Evolutionary conservation across 2,113 vertebrate genomes (phyloP).

Genomic region (Tenebrosternarchus preto): DNA sequence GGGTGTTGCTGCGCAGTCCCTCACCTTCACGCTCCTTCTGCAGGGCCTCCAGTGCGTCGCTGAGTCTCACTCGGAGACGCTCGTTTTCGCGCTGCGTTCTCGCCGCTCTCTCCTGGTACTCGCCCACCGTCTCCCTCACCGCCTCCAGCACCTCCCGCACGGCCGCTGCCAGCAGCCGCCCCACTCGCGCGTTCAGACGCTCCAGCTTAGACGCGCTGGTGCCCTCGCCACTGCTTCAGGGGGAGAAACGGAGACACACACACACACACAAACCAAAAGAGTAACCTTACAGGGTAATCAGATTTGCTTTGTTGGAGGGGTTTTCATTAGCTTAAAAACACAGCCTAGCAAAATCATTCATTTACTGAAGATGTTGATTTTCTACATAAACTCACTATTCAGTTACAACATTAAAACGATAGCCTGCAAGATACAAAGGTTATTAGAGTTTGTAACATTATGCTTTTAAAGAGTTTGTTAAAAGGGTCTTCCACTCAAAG

Average conservation of each 20-base stretch:
- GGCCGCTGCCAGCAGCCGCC: slow-evolving; percentile 55
- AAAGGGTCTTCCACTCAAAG: too few species aligned
- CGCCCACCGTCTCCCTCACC: slow-evolving; percentile 57
- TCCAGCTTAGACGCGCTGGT: slow-evolving; percentile 61
- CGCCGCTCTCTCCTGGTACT: slow-evolving; percentile 59
- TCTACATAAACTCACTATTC: not conserved
- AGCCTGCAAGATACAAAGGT: too few species aligned
- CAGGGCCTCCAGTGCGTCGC: slow-evolving; percentile 55
- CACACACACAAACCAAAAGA: too few species aligned
- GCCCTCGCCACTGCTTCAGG: slow-evolving; percentile 14
- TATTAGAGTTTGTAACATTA: too few species aligned
- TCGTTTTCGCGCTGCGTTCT: slow-evolving; percentile 59
- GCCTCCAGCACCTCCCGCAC: slow-evolving; percentile 60
- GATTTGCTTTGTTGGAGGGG: too few species aligned
- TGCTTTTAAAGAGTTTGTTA: too few species aligned
- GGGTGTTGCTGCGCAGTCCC: not conserved
- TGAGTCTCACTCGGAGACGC: slow-evolving; percentile 55
- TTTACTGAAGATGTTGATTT: not conserved
- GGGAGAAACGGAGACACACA: not conserved
- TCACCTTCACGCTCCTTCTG: slow-evolving; percentile 43
- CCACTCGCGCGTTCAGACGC: slow-evolving; percentile 57
- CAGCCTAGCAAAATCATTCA: too few species aligned
- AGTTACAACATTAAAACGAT: not conserved
- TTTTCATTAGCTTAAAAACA: too few species aligned
- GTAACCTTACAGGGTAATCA: too few species aligned